These are phyloP conservation scores for Hylyphantes graminicola DNA, from an alignment of 1,140 invertebrate species.

Conservation along the genomic window DNA sequence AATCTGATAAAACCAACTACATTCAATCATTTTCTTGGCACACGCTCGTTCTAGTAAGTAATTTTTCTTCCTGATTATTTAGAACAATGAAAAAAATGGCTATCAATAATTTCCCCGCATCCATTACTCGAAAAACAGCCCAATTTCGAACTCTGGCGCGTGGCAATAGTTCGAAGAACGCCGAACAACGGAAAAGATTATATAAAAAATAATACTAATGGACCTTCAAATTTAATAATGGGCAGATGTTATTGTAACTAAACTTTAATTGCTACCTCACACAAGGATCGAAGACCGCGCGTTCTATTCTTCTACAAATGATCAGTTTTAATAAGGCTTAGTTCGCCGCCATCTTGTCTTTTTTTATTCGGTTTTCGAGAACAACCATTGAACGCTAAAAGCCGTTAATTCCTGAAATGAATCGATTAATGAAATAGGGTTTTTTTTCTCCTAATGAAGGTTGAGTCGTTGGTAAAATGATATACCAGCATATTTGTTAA, in stretches of 20 bases:
- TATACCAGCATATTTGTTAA: no score
- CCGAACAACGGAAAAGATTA: neutral
- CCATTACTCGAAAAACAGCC: neutral
- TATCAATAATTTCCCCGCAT: neutral
- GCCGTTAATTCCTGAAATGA: conserved; percentile 35
- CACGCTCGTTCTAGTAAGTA: no score
- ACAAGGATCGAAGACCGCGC: no score
- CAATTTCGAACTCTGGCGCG: conserved; percentile 17
- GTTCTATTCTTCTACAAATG: no score
- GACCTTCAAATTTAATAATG: conserved; percentile 38
- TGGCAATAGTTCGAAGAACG: conserved; percentile 22
- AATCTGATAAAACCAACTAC: no score
- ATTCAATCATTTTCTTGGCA: no score
- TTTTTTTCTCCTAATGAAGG: no score
- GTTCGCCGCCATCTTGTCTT: no score
- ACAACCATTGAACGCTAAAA: conserved; percentile 37
- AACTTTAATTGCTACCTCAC: no score
- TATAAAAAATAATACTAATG: neutral
- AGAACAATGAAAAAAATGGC: neutral
- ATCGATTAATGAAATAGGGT: neutral
- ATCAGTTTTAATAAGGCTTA: no score
- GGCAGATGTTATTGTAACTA: conserved; percentile 22
- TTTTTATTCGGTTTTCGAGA: neutral
- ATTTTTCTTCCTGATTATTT: no score
- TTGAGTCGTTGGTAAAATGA: no score